Evolutionary conservation across 1,140 invertebrate species (phyloP).

Genomic region (Zaprionus kolodkinae): DNA sequence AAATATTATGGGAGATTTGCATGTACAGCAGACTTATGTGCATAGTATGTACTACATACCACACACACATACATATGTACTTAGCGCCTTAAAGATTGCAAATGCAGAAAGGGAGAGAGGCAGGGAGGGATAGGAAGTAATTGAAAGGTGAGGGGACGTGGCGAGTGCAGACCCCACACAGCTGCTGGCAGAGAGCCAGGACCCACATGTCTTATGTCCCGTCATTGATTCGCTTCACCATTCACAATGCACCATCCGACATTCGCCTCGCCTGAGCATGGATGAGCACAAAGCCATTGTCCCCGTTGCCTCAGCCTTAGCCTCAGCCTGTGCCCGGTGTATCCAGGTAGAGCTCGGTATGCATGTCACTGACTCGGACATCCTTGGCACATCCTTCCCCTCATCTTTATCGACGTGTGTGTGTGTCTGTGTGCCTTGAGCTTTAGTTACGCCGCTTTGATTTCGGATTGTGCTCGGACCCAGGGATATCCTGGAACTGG

Average conservation of each 20-base stretch:
- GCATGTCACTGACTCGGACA: slow-evolving; percentile 54
- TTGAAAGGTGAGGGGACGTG: background rate
- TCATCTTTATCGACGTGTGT: background rate
- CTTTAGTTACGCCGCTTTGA: slow-evolving; percentile 80
- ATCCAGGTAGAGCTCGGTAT: slow-evolving; percentile 56
- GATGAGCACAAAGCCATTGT: slow-evolving; percentile 61
- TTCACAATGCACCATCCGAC: slow-evolving; percentile 40
- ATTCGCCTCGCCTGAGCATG: slow-evolving; percentile 12
- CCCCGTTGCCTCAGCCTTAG: background rate
- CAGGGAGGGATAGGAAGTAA: background rate
- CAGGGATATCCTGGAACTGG: slow-evolving; percentile 20
- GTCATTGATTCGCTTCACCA: slow-evolving; percentile 50
- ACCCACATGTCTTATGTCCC: slow-evolving; percentile 57
- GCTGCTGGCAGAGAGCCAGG: slow-evolving; percentile 23
- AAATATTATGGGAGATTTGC: background rate
- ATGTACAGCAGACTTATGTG: background rate
- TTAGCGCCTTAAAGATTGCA: slow-evolving; percentile 10
- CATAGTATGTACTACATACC: background rate
- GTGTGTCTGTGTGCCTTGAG: slow-evolving; percentile 25
- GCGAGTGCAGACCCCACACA: slow-evolving; percentile 13
- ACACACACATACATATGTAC: background rate
- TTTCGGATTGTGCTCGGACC: slow-evolving; percentile 52
- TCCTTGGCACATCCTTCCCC: slow-evolving; percentile 44
- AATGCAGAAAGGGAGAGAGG: background rate
- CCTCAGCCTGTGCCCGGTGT: background rate